These are phyloP conservation scores for Gadus chalcogrammus DNA, from an alignment of 2,113 vertebrate species.

Conservation along the genomic window DNA sequence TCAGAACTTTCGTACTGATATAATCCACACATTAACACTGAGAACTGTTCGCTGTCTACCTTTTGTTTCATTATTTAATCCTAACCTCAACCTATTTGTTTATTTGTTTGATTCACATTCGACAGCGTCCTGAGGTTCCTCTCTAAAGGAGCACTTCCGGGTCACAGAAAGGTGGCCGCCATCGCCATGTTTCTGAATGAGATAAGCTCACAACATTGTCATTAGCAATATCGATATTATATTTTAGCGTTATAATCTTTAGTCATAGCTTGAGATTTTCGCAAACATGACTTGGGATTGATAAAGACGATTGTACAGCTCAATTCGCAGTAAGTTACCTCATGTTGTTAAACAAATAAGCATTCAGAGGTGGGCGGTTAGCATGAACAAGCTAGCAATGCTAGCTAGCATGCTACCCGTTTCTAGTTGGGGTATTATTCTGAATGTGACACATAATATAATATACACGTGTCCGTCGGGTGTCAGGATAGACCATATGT, in stretches of 20 bases:
- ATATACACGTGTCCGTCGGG: no score
- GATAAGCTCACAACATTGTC: slow-evolving; percentile 63
- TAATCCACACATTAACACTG: no score
- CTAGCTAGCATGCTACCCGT: slow-evolving; percentile 40
- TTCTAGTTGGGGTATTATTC: slow-evolving; percentile 13
- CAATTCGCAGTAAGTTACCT: slow-evolving; percentile 56
- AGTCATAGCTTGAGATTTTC: slow-evolving; percentile 35
- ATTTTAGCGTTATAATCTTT: slow-evolving; percentile 28
- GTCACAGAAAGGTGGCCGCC: slow-evolving; percentile 49
- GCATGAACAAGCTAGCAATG: slow-evolving; percentile 54
- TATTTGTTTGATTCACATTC: no score
- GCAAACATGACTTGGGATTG: slow-evolving; percentile 58
- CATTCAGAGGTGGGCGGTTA: slow-evolving; percentile 44
- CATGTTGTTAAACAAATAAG: slow-evolving; percentile 31
- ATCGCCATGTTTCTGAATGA: slow-evolving; percentile 75
- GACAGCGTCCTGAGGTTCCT: no score
- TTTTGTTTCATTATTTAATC: no score
- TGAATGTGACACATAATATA: background rate
- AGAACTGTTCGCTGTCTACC: no score
- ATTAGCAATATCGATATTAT: slow-evolving; percentile 54
- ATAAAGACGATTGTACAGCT: slow-evolving; percentile 33
- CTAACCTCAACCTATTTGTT: no score
- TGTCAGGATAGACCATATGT: no score
- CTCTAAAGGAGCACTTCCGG: slow-evolving; percentile 52
- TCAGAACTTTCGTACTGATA: no score